Percentiles rank a stretch among this genome's conserved stretches.
Evolutionary conservation across 35 echinoderm and acorn worm genomes (phyloP).

Genomic region (Diadema setosum): DNA sequence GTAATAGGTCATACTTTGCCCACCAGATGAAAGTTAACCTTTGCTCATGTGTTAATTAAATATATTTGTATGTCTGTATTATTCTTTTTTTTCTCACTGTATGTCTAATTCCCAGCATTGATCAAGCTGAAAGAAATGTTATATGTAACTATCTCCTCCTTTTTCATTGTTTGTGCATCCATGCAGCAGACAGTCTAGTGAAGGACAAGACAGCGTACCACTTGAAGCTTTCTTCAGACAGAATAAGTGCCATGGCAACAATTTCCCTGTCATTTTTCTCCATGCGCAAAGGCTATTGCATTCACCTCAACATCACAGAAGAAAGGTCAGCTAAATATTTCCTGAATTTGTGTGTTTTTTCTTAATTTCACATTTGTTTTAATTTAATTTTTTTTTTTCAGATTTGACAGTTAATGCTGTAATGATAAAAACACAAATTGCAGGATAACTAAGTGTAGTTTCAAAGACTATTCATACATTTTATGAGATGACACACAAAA

Average conservation of each 20-base stretch:
- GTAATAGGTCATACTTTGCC: no score
- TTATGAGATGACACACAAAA: not conserved
- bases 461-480: not conserved
- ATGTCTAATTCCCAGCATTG: no score
- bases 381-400: not conserved
- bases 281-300: not conserved
- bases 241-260: not conserved
- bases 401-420: not conserved
- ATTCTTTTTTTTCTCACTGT: no score
- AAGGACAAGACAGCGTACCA: no score
- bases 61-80: no score
- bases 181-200: no score
- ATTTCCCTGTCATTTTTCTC: not conserved
- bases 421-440: not conserved
- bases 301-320: not conserved
- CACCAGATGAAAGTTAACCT: no score
- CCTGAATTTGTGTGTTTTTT: not conserved
- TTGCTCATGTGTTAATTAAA: no score
- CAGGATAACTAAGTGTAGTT: not conserved
- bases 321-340: not conserved
- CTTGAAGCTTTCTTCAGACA: no score
- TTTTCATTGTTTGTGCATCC: no score
- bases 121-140: no score
- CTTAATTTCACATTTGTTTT: not conserved
- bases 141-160: no score